Conservation (phyloP, 2,888 invertebrate genomes). For the Sepiola atlantica region DNA sequence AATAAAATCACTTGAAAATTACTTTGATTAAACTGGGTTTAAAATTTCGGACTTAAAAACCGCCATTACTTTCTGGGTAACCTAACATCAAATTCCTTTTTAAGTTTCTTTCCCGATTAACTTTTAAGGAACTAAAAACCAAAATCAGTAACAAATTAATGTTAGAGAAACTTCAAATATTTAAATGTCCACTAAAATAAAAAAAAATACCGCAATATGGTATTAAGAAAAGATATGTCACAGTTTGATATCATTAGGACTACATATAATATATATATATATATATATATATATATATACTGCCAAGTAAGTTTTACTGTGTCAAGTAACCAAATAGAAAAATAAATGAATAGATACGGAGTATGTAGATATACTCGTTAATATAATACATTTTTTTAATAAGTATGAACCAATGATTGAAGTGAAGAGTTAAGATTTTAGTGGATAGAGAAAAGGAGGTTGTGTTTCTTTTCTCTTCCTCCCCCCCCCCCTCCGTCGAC, state of each 20-base stretch:
- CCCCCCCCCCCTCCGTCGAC: background rate
- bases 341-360: background rate
- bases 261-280: background rate
- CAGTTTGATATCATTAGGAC: background rate
- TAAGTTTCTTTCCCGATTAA: background rate
- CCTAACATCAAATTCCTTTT: background rate
- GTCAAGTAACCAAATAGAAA: background rate
- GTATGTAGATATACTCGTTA: background rate
- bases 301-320: background rate
- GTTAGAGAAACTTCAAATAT: background rate
- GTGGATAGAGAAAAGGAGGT: background rate
- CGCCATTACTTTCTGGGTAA: too few species aligned
- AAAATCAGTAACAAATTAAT: background rate
- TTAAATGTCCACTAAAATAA: background rate
- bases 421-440: background rate
- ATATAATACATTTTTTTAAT: background rate
- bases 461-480: background rate
- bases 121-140: background rate
- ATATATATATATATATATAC: background rate
- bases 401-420: background rate
- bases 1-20: too few species aligned
- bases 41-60: too few species aligned
- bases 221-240: background rate
- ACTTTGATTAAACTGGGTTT: too few species aligned
- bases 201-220: background rate